These are phyloP conservation scores for Artibeus jamaicensis DNA, from an alignment of 2,797 vertebrate species.

Conservation along the genomic window DNA sequence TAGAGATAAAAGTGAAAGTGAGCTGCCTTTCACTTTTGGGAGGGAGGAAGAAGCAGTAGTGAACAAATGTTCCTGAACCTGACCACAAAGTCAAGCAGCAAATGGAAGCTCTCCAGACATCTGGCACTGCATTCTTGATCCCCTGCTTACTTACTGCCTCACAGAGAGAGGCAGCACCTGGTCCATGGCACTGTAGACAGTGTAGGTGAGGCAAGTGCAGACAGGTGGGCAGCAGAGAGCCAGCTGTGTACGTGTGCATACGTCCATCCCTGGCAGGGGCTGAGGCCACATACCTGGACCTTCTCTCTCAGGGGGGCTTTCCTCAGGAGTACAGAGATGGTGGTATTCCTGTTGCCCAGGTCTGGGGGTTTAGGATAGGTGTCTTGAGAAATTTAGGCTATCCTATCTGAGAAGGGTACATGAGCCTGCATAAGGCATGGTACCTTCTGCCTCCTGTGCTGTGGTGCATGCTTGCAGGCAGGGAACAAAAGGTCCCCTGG, in stretches of 20 bases:
- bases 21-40: background rate
- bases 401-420: background rate
- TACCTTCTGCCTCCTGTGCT: background rate
- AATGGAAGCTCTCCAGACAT: background rate
- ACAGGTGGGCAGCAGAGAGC: background rate
- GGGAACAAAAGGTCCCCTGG: background rate
- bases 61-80: background rate
- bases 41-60: no score
- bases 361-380: fast-evolving
- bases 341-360: background rate
- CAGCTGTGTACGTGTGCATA: fast-evolving
- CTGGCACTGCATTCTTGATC: background rate
- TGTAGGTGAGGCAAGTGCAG: background rate
- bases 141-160: no score
- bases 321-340: background rate
- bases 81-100: background rate
- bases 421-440: fast-evolving
- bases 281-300: no score
- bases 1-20: no score
- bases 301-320: background rate
- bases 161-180: background rate
- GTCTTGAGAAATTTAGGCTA: background rate
- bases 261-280: fast-evolving
- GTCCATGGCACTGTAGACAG: no score
- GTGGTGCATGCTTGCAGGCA: background rate